Evolutionary conservation across 2,113 vertebrate genomes (phyloP).

Genomic region (Neolamprologus sp.): DNA sequence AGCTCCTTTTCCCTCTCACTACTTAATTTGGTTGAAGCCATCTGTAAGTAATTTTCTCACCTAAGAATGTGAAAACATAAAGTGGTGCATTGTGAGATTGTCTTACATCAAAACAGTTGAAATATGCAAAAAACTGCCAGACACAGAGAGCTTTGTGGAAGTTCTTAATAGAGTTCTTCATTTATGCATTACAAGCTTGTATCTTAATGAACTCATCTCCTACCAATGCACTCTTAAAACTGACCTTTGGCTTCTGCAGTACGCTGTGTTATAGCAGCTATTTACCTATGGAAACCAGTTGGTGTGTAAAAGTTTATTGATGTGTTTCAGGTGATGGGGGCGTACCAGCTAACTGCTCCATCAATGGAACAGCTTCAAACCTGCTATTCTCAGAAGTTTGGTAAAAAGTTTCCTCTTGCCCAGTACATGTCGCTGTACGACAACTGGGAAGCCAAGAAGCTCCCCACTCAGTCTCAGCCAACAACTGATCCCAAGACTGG

Average conservation of each 20-base stretch:
- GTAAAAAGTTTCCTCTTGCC: conserved; percentile 28
- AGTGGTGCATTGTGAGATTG: rapidly evolving
- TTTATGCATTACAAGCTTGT: neutral
- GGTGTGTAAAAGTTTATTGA: neutral
- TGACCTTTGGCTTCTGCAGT: neutral
- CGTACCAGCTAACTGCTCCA: neutral
- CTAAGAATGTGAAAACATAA: neutral
- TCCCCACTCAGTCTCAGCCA: neutral
- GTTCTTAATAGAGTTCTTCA: neutral
- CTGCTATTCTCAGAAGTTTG: conserved; percentile 26
- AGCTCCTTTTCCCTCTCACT: neutral
- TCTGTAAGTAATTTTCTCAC: neutral
- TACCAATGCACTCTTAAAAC: neutral
- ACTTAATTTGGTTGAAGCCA: neutral
- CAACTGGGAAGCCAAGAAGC: neutral
- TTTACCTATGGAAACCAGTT: neutral
- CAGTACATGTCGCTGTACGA: conserved; percentile 59
- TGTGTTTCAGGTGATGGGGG: conserved; percentile 44
- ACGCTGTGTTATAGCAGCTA: rapidly evolving
- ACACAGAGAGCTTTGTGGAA: neutral
- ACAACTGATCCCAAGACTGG: neutral
- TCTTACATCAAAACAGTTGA: neutral
- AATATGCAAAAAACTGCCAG: neutral
- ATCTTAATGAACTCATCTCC: neutral
- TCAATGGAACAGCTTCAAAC: conserved; percentile 48